Conservation (phyloP, 2,888 invertebrate genomes). For the Aproaerema taeniolella region DNA sequence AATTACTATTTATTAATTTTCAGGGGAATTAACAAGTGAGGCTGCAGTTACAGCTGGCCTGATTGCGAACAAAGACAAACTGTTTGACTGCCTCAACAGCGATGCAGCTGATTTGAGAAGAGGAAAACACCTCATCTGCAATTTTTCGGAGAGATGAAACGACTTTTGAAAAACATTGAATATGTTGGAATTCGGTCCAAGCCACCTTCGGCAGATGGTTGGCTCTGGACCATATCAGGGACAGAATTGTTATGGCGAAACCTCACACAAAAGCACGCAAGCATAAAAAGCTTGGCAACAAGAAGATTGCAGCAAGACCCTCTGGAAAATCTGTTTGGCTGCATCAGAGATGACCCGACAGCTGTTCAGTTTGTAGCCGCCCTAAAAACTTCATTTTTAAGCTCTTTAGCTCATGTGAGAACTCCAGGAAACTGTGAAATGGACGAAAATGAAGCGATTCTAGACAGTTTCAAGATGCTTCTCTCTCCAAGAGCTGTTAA, state of each 20-base stretch:
- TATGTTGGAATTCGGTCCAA: constrained; percentile 12
- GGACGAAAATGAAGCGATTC: constrained; percentile 15
- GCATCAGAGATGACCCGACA: constrained; percentile 16
- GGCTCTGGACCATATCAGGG: constrained; percentile 17
- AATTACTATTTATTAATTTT: too few relatives aligned
- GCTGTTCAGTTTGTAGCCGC: constrained; percentile 18
- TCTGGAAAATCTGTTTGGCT: constrained; percentile 19
- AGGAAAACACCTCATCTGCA: constrained; percentile 7
- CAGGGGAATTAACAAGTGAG: constrained; percentile 4
- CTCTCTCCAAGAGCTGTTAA: too few relatives aligned
- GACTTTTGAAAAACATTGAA: constrained; percentile 11
- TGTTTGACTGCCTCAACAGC: constrained; percentile 13
- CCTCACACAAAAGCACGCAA: constrained; percentile 4
- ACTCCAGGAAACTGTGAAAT: constrained; percentile 16
- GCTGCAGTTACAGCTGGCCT: constrained; percentile 5
- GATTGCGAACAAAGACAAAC: constrained; percentile 7
- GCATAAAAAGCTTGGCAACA: constrained; percentile 17
- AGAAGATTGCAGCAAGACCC: constrained; percentile 19
- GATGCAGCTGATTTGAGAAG: constrained; percentile 5
- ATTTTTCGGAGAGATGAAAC: constrained; percentile 9
- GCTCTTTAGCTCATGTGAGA: constrained; percentile 9
- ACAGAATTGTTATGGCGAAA: constrained; percentile 14
- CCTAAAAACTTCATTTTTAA: constrained; percentile 17
- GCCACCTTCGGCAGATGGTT: constrained; percentile 18
- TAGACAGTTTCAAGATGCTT: constrained; percentile 12